Conservation (phyloP, 2,113 vertebrate species). For the Ondatra zibethicus region DNA sequence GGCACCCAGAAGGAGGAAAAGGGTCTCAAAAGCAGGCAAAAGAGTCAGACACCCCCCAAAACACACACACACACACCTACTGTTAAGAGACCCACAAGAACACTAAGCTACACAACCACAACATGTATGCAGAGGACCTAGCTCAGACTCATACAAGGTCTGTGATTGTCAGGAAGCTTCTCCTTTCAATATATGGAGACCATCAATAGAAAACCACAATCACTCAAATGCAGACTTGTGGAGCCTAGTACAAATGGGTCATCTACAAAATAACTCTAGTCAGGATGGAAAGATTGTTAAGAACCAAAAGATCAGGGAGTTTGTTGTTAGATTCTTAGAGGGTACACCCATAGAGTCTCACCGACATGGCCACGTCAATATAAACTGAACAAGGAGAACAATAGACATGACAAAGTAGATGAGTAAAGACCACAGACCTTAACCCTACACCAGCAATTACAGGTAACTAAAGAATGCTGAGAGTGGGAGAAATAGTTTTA, state of each 20-base stretch:
- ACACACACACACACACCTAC: background rate
- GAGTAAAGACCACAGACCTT: background rate
- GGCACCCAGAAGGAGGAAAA: background rate
- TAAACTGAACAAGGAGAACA: background rate
- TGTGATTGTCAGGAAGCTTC: background rate
- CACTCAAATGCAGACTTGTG: background rate
- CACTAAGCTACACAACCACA: background rate
- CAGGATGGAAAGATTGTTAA: background rate
- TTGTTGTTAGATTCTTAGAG: background rate
- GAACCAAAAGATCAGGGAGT: background rate
- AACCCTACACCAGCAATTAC: background rate
- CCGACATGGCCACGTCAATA: background rate
- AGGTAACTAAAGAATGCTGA: background rate
- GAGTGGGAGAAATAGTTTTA: background rate
- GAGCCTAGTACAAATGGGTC: background rate
- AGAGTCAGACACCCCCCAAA: too few species aligned
- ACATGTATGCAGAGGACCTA: background rate
- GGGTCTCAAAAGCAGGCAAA: background rate
- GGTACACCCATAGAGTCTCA: background rate
- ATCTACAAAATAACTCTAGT: background rate
- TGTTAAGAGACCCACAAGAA: background rate
- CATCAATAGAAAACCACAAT: background rate
- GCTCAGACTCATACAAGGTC: background rate
- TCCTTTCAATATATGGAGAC: background rate
- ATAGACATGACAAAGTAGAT: background rate